A percentile compares a stretch with the other conserved stretches of the same genome.
These are phyloP conservation scores for Troides aeacus DNA, from an alignment of 2,888 invertebrate genomes.

Conservation along the genomic window DNA sequence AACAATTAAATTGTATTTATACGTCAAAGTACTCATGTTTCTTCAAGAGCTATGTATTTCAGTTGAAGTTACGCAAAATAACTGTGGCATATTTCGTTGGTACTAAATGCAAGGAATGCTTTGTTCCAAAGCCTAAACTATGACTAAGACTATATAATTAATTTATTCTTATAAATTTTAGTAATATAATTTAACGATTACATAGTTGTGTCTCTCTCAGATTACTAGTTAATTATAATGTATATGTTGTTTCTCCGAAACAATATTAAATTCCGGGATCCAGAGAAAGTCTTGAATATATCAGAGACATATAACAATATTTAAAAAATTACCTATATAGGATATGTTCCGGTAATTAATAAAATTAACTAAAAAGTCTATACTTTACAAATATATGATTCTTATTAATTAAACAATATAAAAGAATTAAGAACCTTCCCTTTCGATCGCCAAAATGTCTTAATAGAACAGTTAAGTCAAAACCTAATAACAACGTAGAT, in stretches of 20 bases:
- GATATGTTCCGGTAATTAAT: no score
- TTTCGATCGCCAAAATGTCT: not conserved
- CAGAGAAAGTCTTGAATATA: not conserved
- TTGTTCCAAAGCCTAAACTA: not conserved
- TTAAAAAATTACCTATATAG: no score
- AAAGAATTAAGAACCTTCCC: not conserved
- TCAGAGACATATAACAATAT: no score
- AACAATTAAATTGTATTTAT: not conserved
- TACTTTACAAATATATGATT: no score
- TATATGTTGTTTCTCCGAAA: not conserved
- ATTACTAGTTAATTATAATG: not conserved
- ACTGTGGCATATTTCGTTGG: not conserved
- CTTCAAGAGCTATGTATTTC: not conserved
- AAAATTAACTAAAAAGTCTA: no score
- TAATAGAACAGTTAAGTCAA: not conserved
- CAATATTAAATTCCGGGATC: not conserved
- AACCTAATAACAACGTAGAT: not conserved
- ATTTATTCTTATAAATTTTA: not conserved
- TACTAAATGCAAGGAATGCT: constrained; percentile 1
- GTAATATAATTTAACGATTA: not conserved
- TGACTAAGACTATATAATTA: not conserved
- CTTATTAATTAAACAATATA: no score
- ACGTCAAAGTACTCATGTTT: not conserved
- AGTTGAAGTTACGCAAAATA: not conserved
- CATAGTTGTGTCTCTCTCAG: no score